Conservation (phyloP, 2,113 vertebrate species). For the Diadophis punctatus region DNA sequence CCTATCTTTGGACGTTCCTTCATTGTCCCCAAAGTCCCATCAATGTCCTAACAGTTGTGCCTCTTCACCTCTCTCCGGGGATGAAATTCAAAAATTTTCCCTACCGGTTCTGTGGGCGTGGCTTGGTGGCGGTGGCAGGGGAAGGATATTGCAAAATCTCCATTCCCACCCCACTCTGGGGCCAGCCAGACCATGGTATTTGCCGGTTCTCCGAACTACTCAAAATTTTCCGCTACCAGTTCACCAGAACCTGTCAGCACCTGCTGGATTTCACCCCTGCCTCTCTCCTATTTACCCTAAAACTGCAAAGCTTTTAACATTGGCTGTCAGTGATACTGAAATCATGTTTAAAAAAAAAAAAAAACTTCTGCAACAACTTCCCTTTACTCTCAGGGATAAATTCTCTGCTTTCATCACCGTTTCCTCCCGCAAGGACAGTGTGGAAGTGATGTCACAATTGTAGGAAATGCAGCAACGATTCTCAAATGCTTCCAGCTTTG, state of each 20-base stretch:
- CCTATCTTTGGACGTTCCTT: not conserved
- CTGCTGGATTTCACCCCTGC: too few species aligned
- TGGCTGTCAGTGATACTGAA: not conserved
- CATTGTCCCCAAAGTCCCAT: not conserved
- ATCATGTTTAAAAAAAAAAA: too few species aligned
- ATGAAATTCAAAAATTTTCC: too few species aligned
- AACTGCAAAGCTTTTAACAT: not conserved
- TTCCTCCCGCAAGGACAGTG: not conserved
- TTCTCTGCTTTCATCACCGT: not conserved
- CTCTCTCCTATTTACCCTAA: not conserved
- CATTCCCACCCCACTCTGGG: too few species aligned
- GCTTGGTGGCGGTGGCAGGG: too few species aligned
- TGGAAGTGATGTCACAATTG: not conserved
- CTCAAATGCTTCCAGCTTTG: not conserved
- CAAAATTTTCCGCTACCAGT: too few species aligned
- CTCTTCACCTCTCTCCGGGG: too few species aligned
- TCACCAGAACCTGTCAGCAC: too few species aligned
- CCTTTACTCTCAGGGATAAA: not conserved
- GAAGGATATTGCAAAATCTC: too few species aligned
- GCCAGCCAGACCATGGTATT: too few species aligned
- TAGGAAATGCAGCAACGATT: not conserved
- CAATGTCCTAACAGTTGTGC: not conserved
- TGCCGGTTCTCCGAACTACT: too few species aligned
- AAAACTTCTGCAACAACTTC: not conserved
- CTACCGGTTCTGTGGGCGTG: too few species aligned